Percentiles rank a stretch among this genome's conserved stretches.
Evolutionary conservation across 2,888 invertebrate genomes (phyloP).

Genomic region (Amphiduros pacificus): DNA sequence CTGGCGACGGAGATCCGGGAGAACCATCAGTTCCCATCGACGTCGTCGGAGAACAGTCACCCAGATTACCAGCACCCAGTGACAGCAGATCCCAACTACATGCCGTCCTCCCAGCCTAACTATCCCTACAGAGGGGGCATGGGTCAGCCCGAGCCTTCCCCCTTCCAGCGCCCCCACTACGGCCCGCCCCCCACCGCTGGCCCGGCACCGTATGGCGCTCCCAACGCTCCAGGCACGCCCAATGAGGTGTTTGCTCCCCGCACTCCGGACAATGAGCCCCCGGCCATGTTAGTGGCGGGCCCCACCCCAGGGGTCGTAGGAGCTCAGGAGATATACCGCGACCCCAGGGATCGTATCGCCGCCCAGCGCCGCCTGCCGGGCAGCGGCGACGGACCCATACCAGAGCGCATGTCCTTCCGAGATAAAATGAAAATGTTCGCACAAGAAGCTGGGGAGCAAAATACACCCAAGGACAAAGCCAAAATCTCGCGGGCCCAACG

Average conservation of each 20-base stretch:
- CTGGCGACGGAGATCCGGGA: slow-evolving; percentile 56
- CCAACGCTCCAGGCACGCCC: background rate
- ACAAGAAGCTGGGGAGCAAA: slow-evolving; percentile 83
- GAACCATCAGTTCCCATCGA: slow-evolving; percentile 24
- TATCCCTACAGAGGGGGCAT: background rate
- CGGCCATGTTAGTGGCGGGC: slow-evolving; percentile 7
- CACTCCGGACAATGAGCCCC: slow-evolving; percentile 11
- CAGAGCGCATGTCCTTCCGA: slow-evolving; percentile 90
- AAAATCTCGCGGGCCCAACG: slow-evolving; percentile 19
- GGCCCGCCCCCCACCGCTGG: background rate
- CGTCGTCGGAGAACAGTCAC: slow-evolving; percentile 26
- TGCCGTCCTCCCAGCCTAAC: no score
- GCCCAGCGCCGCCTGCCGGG: slow-evolving; percentile 69
- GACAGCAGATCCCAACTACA: background rate
- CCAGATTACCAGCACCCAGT: background rate
- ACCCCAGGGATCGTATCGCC: slow-evolving; percentile 85
- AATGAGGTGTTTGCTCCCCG: slow-evolving; percentile 11
- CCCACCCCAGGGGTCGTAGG: slow-evolving; percentile 80
- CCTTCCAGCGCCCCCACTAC: slow-evolving; percentile 14
- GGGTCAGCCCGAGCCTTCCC: no score
- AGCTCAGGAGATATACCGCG: slow-evolving; percentile 96
- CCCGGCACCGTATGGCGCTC: no score
- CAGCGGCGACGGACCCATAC: slow-evolving; percentile 22
- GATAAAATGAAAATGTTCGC: slow-evolving; percentile 99
- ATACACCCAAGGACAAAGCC: slow-evolving; percentile 15